Conservation (phyloP, 2,797 vertebrate genomes). For the Hippocampus kuda region DNA sequence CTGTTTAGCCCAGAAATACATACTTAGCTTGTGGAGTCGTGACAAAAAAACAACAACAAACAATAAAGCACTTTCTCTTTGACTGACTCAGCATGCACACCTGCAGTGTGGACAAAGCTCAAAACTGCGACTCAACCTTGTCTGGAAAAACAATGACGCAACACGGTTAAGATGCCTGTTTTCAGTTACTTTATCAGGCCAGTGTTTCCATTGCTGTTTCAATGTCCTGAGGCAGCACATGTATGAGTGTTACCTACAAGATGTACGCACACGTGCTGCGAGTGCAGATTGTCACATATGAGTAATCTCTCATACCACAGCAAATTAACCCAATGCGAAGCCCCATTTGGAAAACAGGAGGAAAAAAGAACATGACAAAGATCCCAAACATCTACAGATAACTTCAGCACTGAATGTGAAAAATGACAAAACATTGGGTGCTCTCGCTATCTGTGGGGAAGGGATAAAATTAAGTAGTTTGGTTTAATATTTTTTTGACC, state of each 20-base stretch:
- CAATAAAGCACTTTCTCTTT: conserved; percentile 2
- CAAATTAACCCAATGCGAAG: not conserved
- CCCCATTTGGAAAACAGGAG: too few species aligned
- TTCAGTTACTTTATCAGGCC: conserved; percentile 12
- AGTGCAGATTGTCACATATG: not conserved
- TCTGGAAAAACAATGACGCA: conserved; percentile 47
- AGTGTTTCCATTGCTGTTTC: conserved; percentile 26
- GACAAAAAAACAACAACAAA: not conserved
- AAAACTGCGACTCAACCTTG: conserved; percentile 17
- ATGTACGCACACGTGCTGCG: not conserved
- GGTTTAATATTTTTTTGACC: not conserved
- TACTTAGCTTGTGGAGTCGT: not conserved
- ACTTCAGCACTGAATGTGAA: too few species aligned
- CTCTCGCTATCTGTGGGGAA: too few species aligned
- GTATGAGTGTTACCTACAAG: not conserved
- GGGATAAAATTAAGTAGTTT: not conserved
- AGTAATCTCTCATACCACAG: not conserved
- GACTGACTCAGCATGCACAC: conserved; percentile 49
- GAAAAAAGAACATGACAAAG: too few species aligned
- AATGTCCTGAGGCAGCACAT: conserved; percentile 11
- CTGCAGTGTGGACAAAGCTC: conserved; percentile 46
- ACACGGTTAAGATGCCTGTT: conserved; percentile 18
- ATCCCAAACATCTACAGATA: too few species aligned
- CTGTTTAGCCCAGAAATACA: not conserved
- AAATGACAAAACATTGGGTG: too few species aligned